Evolutionary conservation across 2,888 invertebrate species (phyloP).

Genomic region (Halocaridina rubra): DNA sequence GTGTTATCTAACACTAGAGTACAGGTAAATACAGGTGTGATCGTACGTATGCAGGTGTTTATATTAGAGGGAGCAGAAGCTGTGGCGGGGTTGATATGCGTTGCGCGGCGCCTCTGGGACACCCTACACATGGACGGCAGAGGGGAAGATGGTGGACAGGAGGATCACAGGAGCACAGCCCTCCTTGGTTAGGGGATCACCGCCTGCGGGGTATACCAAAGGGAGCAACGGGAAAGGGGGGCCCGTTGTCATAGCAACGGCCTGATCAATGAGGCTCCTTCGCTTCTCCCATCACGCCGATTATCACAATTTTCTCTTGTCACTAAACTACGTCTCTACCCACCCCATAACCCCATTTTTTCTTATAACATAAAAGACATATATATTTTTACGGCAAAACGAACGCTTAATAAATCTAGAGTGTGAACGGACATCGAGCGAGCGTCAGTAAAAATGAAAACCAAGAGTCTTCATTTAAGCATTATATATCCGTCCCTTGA

Average conservation of each 20-base stretch:
- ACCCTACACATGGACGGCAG: background rate
- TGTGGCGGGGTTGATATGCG: background rate
- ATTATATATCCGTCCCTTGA: too few species aligned
- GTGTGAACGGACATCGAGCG: too few species aligned
- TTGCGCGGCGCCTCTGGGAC: slow-evolving; percentile 18
- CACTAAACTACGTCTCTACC: slow-evolving; percentile 28
- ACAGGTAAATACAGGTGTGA: background rate
- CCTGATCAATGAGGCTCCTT: slow-evolving; percentile 62
- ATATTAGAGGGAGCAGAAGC: background rate
- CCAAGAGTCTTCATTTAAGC: too few species aligned
- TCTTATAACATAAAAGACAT: too few species aligned
- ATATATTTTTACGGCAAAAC: too few species aligned
- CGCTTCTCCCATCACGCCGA: slow-evolving; percentile 47
- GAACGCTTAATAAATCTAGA: too few species aligned
- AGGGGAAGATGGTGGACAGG: slow-evolving; percentile 17
- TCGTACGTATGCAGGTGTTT: slow-evolving; percentile 2
- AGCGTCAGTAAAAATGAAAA: too few species aligned
- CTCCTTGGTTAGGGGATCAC: too few species aligned
- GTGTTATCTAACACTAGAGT: background rate
- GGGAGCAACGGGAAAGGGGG: slow-evolving; percentile 1
- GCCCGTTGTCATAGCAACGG: slow-evolving; percentile 58
- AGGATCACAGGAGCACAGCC: too few species aligned
- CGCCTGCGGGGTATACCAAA: background rate
- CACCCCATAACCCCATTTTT: too few species aligned
- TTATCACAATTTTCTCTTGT: slow-evolving; percentile 43